These are phyloP conservation scores for Mallateleia sp. DNA, from an alignment of 2,888 invertebrate species.

Conservation along the genomic window DNA sequence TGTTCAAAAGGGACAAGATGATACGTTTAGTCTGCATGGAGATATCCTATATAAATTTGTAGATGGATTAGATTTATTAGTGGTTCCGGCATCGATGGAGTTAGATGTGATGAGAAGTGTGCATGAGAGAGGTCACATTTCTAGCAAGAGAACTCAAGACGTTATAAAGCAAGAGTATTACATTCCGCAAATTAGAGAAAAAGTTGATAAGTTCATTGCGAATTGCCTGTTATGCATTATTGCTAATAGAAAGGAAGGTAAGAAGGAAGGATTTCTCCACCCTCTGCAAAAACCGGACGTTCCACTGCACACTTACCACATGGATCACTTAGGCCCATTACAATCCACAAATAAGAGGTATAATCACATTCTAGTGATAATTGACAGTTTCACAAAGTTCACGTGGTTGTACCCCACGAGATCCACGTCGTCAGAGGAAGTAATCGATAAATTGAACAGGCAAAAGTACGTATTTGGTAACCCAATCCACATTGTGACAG, in stretches of 20 bases:
- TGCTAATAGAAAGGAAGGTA: conserved; percentile 42
- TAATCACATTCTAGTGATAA: conserved; percentile 26
- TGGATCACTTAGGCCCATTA: conserved; percentile 22
- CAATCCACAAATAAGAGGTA: conserved; percentile 10
- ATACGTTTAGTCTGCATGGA: not conserved
- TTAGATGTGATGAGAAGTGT: conserved; percentile 7
- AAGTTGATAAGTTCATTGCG: conserved; percentile 41
- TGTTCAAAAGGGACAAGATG: not conserved
- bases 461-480: conserved; percentile 56
- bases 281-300: conserved; percentile 37
- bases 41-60: conserved; percentile 34
- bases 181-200: conserved; percentile 38
- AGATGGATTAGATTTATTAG: conserved; percentile 21
- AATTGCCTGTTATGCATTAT: conserved; percentile 51
- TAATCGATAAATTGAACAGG: conserved; percentile 47
- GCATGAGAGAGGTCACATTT: conserved; percentile 56
- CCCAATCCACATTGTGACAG: conserved; percentile 49
- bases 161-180: conserved; percentile 40
- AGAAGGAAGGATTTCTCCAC: conserved; percentile 50
- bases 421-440: conserved; percentile 32
- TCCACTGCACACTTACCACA: conserved; percentile 30
- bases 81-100: conserved; percentile 25
- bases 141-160: conserved; percentile 20
- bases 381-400: conserved; percentile 13
- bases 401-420: conserved; percentile 30